Evolutionary conservation across 2,888 invertebrate species (phyloP).

Genomic region (Eulithis testata): DNA sequence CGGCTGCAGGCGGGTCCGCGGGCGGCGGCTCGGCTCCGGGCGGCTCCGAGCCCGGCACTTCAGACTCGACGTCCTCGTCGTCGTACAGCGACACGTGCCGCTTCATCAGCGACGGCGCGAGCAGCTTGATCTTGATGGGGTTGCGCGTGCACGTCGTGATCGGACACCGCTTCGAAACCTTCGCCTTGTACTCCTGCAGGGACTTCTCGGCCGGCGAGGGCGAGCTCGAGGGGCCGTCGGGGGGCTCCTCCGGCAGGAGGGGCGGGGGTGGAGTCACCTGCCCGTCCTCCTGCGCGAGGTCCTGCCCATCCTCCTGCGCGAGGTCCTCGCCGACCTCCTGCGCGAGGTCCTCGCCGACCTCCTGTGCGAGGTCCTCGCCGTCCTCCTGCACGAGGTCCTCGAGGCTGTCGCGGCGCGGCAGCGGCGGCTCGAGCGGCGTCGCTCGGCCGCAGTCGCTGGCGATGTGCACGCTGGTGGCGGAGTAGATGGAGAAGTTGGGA

Average conservation of each 20-base stretch:
- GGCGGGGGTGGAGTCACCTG: slow-evolving; percentile 3
- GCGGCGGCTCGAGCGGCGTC: slow-evolving; percentile 39
- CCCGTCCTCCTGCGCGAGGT: too few species aligned
- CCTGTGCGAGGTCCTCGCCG: neutral
- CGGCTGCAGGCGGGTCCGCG: neutral
- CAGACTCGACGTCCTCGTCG: slow-evolving; percentile 67
- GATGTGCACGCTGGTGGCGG: slow-evolving; percentile 91
- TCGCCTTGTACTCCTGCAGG: slow-evolving; percentile 62
- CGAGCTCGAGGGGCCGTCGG: neutral
- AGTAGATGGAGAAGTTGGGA: slow-evolving; percentile 94
- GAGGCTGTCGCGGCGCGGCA: slow-evolving; percentile 18
- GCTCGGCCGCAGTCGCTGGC: slow-evolving; percentile 75
- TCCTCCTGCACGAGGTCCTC: neutral
- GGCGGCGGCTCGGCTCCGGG: neutral
- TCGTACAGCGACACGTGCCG: slow-evolving; percentile 82
- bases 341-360: too few species aligned
- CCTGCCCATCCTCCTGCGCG: too few species aligned
- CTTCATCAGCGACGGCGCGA: slow-evolving; percentile 79
- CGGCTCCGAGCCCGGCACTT: neutral
- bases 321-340: neutral
- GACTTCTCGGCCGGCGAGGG: slow-evolving; percentile 39
- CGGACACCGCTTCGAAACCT: slow-evolving; percentile 70
- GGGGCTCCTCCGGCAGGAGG: neutral
- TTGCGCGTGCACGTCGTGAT: slow-evolving; percentile 70
- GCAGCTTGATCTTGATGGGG: slow-evolving; percentile 75